A percentile compares a stretch with the other conserved stretches of the same genome.
Conservation (phyloP, 2,797 vertebrate species). For the Trachops cirrhosus region DNA sequence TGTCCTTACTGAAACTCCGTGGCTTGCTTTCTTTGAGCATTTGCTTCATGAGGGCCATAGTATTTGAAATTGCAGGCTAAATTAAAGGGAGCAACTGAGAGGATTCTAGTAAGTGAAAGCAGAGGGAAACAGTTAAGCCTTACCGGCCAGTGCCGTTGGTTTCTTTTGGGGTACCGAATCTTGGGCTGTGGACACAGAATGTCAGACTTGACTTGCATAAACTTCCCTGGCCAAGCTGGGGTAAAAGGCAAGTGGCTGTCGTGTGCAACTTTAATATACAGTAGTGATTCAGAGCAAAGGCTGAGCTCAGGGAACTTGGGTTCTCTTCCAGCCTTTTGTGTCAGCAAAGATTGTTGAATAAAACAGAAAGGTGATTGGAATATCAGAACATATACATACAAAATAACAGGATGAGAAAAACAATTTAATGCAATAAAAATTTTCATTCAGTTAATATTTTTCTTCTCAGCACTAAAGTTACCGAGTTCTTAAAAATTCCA, state of each 20-base stretch:
- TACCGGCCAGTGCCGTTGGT: background rate
- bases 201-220: background rate
- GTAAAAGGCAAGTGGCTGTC: no score
- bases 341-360: slow-evolving; percentile 24
- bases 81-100: background rate
- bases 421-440: background rate
- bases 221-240: background rate
- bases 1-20: background rate
- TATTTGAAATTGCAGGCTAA: background rate
- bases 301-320: background rate
- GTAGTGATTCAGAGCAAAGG: background rate
- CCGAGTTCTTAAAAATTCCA: background rate
- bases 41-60: background rate
- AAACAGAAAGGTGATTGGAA: background rate
- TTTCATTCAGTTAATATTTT: slow-evolving; percentile 16
- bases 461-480: background rate
- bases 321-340: background rate
- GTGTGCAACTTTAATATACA: background rate
- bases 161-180: background rate
- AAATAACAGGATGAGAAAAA: slow-evolving; percentile 37
- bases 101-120: background rate
- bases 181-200: background rate
- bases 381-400: background rate
- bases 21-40: background rate
- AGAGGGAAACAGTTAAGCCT: background rate